Evolutionary conservation across 2,888 invertebrate species (phyloP).

Genomic region (Coelopa pilipes): DNA sequence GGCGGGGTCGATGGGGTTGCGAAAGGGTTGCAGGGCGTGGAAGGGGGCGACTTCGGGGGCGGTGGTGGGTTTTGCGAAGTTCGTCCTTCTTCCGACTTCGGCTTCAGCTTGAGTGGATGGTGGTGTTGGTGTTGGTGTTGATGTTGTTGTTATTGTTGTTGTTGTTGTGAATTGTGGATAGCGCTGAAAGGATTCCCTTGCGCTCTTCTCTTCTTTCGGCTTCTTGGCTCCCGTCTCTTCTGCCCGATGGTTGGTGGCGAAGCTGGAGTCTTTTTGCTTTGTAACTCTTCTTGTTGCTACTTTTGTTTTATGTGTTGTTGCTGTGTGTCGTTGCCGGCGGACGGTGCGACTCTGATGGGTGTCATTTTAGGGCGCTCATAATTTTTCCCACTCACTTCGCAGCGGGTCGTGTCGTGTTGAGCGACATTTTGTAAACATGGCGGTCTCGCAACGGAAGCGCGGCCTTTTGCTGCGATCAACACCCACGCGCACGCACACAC

Average conservation of each 20-base stretch:
- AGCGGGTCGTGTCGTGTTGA: neutral
- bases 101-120: slow-evolving; percentile 1
- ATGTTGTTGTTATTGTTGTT: slow-evolving; percentile 19
- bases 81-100: neutral
- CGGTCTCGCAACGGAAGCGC: neutral
- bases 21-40: slow-evolving; percentile 38
- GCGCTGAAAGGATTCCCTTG: neutral
- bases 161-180: neutral
- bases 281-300: neutral
- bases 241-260: no score
- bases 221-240: no score
- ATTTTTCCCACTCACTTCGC: slow-evolving; percentile 20
- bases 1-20: neutral
- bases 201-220: neutral
- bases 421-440: slow-evolving; percentile 19
- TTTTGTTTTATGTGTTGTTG: slow-evolving; percentile 9
- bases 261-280: slow-evolving; percentile 9
- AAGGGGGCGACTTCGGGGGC: slow-evolving; percentile 14
- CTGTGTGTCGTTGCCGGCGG: slow-evolving; percentile 18
- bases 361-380: slow-evolving; percentile 40
- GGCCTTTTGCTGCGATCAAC: neutral
- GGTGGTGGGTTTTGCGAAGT: slow-evolving; percentile 12
- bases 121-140: slow-evolving; percentile 21
- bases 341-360: slow-evolving; percentile 37
- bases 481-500: neutral